Percentiles rank a stretch among this genome's conserved stretches.
phyloP scores from a whole-genome alignment of 2,797 vertebrate species.

The Phrynocephalus guinanensis region DNA sequence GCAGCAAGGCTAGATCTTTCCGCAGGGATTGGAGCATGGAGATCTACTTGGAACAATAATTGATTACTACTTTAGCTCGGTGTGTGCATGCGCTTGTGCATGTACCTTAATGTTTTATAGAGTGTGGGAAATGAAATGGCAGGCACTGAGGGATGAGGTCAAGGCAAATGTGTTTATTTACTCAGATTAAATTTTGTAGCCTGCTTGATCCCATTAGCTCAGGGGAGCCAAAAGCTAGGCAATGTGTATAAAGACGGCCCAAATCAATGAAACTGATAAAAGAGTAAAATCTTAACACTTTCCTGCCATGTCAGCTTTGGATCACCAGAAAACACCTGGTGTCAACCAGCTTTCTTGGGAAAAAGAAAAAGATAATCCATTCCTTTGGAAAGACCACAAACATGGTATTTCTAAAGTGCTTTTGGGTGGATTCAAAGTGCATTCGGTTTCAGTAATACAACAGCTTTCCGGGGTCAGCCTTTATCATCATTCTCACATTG shows the following conservation, averaged over 20 bases:
- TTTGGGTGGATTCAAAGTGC: background rate
- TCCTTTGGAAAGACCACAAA: background rate
- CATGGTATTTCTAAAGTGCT: background rate
- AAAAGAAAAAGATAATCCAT: background rate
- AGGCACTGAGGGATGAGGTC: background rate
- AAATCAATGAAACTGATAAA: background rate
- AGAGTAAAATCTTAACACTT: background rate
- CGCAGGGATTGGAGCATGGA: constrained; percentile 3
- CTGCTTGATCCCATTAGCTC: background rate
- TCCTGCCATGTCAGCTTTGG: too few species aligned
- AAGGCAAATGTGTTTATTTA: constrained; percentile 14
- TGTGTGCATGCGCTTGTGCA: background rate
- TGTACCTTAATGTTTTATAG: constrained; percentile 34
- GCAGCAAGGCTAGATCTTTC: background rate
- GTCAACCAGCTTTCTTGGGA: too few species aligned
- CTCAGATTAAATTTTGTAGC: background rate
- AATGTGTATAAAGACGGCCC: background rate
- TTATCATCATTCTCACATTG: background rate
- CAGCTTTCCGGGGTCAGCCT: background rate
- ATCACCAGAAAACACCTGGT: background rate
- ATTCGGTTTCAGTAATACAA: background rate
- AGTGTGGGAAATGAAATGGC: constrained; percentile 27
- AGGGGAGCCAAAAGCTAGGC: background rate
- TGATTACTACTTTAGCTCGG: constrained; percentile 49
- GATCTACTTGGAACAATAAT: constrained; percentile 36